Base-by-base conservation (phyloP, 2,113 vertebrate genomes). In the Morone saxatilis region DNA sequence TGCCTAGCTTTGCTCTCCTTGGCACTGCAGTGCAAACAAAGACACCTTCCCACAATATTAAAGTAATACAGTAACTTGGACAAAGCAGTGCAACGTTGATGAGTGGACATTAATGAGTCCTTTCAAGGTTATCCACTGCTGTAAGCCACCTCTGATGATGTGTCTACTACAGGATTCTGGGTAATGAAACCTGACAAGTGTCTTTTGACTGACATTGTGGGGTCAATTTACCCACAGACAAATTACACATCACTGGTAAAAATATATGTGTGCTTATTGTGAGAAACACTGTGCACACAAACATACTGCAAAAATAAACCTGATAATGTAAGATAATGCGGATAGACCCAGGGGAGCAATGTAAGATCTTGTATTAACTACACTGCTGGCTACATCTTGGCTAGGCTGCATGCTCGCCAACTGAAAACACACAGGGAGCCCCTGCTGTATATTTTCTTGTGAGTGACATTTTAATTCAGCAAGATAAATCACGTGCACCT, bases 161-260 rank as follows among this genome's bases (percentile, higher is more conserved):
- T 72, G 80, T 87, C 83, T 57, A n/a, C 78, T 72, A 53, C 45
- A 38, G 71, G 76, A 86, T 79, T 91, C 75, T 84, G 88, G 71
- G 50, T 94, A 95, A 95, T 94, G 86, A 86, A 93, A 89, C 62
- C 81, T 94, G 94, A 94, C 94, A 95, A 88, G 90, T 90, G 90
- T 91, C 89, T 93, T 92, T 88, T 91, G 87, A 93, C 87, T 92
- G 92, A 95, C 93, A 91, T 83, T 87, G 84, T 86, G 76, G 71
- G 88, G 92, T 92, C 88, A 92, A 80, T 83, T 90, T 76, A 91
- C 79, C 89, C 88, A 83, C 48, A 88, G 84, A 91, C 87, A 87
- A 90, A 89, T 91, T 86, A 72, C 78, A 90, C 79, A 90, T 74
- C 81, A 79, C 68, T 71, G 41, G 71, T 65, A 81, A 47, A 84